Percentiles rank a stretch among this genome's conserved stretches.
phyloP scores from a whole-genome alignment of 2,888 invertebrate species.

The Ametastegia equiseti region DNA sequence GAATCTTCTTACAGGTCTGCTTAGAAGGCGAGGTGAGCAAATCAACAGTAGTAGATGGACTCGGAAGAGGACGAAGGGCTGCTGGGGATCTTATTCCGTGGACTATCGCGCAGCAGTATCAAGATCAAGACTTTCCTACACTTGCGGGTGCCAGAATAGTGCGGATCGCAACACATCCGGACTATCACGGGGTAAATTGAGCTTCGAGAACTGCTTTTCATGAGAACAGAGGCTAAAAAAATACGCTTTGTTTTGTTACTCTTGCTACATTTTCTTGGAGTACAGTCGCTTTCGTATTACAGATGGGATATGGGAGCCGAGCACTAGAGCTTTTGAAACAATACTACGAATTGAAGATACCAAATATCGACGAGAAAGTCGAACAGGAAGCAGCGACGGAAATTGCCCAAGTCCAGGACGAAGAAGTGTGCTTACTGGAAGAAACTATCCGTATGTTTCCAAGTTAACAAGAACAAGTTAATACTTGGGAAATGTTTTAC shows the following conservation, averaged over 20 bases:
- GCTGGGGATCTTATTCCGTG: slow-evolving; percentile 99
- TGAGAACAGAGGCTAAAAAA: neutral
- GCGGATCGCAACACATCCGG: slow-evolving; percentile 98
- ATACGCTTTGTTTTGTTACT: neutral
- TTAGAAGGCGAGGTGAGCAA: slow-evolving; percentile 87
- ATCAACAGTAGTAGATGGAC: slow-evolving; percentile 84
- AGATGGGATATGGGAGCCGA: slow-evolving; percentile 98
- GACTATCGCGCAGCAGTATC: slow-evolving; percentile 98
- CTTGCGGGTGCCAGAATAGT: slow-evolving; percentile 94
- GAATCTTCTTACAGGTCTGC: slow-evolving; percentile 76
- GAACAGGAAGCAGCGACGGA: slow-evolving; percentile 66
- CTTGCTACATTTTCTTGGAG: slow-evolving; percentile 18
- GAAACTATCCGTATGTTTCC: slow-evolving; percentile 82
- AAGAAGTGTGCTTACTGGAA: slow-evolving; percentile 82
- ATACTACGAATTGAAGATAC: slow-evolving; percentile 92
- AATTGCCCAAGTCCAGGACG: slow-evolving; percentile 79
- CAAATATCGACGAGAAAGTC: slow-evolving; percentile 82
- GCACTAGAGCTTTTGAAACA: slow-evolving; percentile 90
- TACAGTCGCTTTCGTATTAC: slow-evolving; percentile 58
- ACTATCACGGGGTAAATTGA: slow-evolving; percentile 88
- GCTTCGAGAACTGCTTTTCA: slow-evolving; percentile 24
- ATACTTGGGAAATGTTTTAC: slow-evolving; percentile 9
- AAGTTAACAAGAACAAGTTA: slow-evolving; percentile 61
- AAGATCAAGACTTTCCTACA: slow-evolving; percentile 95
- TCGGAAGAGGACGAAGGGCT: slow-evolving; percentile 92